Conservation (phyloP, 2,113 vertebrate species). For the Pantherophis guttatus region DNA sequence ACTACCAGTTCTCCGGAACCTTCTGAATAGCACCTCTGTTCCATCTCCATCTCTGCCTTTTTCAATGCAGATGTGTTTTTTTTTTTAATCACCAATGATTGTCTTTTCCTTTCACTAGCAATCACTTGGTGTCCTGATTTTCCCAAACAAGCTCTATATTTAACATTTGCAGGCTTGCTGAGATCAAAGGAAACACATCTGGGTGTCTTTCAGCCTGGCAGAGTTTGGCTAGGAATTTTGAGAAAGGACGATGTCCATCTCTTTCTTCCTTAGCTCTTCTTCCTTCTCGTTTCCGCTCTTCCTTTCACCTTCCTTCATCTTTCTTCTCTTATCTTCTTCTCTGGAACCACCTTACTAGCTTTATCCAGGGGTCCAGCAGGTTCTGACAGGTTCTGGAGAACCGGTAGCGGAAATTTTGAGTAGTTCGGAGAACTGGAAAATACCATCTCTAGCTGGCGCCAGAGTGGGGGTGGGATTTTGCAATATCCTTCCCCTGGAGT, state of each 20-base stretch:
- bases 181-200: conserved; percentile 41
- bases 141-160: conserved; percentile 36
- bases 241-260: background rate
- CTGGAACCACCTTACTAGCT: too few species aligned
- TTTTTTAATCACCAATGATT: background rate
- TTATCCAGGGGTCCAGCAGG: too few species aligned
- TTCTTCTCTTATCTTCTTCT: too few species aligned
- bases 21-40: too few species aligned
- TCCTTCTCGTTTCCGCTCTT: background rate
- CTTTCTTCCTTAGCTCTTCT: background rate
- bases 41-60: background rate
- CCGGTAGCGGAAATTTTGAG: too few species aligned
- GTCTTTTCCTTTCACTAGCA: conserved; percentile 19
- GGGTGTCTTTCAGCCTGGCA: background rate
- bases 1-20: too few species aligned
- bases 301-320: too few species aligned
- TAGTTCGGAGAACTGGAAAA: too few species aligned
- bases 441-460: too few species aligned
- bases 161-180: conserved; percentile 28
- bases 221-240: background rate
- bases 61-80: background rate
- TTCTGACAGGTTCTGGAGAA: too few species aligned
- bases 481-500: too few species aligned
- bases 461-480: too few species aligned
- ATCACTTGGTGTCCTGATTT: conserved; percentile 19